Base-by-base conservation (phyloP, 2,797 vertebrate genomes). In the Rhinatrema bivittatum region DNA sequence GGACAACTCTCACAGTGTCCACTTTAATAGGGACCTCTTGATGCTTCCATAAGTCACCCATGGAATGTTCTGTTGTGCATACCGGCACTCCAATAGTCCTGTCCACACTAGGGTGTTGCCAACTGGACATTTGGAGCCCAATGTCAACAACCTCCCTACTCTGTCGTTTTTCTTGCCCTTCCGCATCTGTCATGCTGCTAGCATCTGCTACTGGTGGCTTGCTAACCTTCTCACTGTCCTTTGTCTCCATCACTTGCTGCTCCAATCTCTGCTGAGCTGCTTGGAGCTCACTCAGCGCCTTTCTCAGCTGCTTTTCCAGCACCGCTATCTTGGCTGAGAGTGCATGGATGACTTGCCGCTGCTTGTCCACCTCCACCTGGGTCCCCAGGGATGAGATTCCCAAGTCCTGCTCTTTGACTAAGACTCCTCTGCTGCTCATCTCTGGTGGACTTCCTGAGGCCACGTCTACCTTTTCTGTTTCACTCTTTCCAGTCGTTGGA, bases 391-490 rank as follows among this genome's bases (percentile, higher is more conserved):
- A 17, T 9, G 36, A 33, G 0, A 90, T 33, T 3, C 85, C 87
- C 59, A 94, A 61, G 60, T 94, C 91, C 50, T 79, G 72, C 42
- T 94, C 92, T 9, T 50, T 65, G 36, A 95, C 91, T 30, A 76
- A 83, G 5, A 91, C 85, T 13, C 86, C 88, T 25, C 92, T 78
- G 6, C 65, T 73, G 12, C 71, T 64, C 13, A 17, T 39, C 7
- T 20, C 17, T n/a, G n/a, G n/a, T n/a, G n/a, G n/a, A n/a, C n/a
- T n/a, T n/a, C n/a, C n/a, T n/a, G 7, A 12, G 14, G 8, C 29
- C 16, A 16, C 29, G 29, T 5, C 12, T 16, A 10, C 7, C 29
- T 29, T 30, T 22, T 51, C 32, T 37, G 52, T 70, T 17, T 8
- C 19, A 3, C 30, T 19, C 24, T 12, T 25, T 53, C 3, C 29